Percentiles rank a stretch among this genome's conserved stretches.
Conservation (phyloP, 2,888 invertebrate species). For the Thysanoteuthis rhombus region DNA sequence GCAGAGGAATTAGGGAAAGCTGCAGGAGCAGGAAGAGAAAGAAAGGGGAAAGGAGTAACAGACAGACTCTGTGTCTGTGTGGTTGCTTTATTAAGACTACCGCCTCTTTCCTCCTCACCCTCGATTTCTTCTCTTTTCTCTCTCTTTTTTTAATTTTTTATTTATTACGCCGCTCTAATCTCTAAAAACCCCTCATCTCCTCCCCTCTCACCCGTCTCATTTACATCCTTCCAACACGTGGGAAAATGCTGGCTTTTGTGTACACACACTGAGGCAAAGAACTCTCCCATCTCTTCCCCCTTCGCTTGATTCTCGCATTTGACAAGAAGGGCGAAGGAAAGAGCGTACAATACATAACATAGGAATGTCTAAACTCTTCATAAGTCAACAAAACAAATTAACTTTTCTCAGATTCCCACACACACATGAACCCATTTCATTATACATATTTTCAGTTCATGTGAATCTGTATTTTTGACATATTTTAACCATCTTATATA, state of each 20-base stretch:
- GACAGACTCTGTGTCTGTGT: background rate
- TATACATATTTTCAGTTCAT: too few relatives aligned
- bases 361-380: background rate
- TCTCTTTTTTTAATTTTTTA: background rate
- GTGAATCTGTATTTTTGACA: too few relatives aligned
- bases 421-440: background rate
- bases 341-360: background rate
- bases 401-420: background rate
- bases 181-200: background rate
- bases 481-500: too few relatives aligned
- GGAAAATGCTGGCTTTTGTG: background rate
- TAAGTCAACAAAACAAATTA: background rate
- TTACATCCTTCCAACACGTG: slow-evolving; percentile 12
- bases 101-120: too few relatives aligned
- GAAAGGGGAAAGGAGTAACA: background rate
- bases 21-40: slow-evolving; percentile 2
- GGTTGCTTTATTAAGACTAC: too few relatives aligned
- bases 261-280: background rate
- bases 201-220: background rate
- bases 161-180: background rate
- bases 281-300: background rate
- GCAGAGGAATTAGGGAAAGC: slow-evolving; percentile 26
- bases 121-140: background rate
- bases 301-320: background rate
- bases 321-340: background rate